Evolutionary conservation across 2,888 invertebrate genomes (phyloP).

Genomic region (Drosophila vallismaia): DNA sequence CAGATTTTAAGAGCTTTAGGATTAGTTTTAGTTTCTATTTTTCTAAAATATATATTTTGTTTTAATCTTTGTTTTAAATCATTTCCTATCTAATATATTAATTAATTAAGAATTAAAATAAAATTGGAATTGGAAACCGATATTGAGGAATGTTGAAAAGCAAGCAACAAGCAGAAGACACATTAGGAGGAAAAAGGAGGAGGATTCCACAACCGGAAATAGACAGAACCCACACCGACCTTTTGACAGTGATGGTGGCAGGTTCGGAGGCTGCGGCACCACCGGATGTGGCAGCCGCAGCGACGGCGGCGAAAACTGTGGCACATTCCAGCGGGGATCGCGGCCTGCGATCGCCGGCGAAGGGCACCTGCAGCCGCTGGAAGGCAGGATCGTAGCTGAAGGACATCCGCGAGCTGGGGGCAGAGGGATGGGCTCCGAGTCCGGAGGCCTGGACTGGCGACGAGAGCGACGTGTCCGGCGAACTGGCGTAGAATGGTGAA

Average conservation of each 20-base stretch:
- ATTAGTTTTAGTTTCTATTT: too few relatives aligned
- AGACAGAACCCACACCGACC: constrained; percentile 50
- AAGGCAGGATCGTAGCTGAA: constrained; percentile 80
- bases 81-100: too few relatives aligned
- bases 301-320: constrained; percentile 63
- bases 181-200: constrained; percentile 9
- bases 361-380: constrained; percentile 72
- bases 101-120: too few relatives aligned
- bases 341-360: constrained; percentile 31
- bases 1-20: too few relatives aligned
- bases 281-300: constrained; percentile 62
- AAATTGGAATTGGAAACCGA: constrained; percentile 1
- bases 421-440: neutral
- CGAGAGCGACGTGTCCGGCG: constrained; percentile 63
- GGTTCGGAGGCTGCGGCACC: constrained; percentile 1
- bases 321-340: constrained; percentile 71
- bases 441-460: constrained; percentile 35
- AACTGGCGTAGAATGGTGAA: constrained; percentile 80
- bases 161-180: constrained; percentile 14
- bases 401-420: constrained; percentile 46
- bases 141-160: neutral
- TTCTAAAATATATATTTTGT: too few relatives aligned
- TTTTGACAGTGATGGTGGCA: constrained; percentile 30
- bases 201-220: constrained; percentile 30
- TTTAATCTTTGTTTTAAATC: too few relatives aligned